Evolutionary conservation across 2,113 vertebrate species (phyloP), one percentile per base, ranked within the genome.

Genomic region (Bagarius yarrelli): DNA sequence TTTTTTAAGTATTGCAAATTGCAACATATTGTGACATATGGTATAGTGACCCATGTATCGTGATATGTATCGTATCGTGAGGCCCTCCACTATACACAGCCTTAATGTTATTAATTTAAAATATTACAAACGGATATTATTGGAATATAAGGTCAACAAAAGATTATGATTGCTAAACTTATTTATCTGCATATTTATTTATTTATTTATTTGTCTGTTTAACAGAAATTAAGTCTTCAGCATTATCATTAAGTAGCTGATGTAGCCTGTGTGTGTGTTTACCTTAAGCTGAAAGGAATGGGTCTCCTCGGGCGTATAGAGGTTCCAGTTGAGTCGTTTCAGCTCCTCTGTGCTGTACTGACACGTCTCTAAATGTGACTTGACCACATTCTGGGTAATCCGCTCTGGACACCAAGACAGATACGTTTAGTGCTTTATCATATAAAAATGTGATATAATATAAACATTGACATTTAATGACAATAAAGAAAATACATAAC

Each of bases 321-420:
- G 84, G 44, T 89, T 94, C 95, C 95, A 97, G 0, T 90, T 93
- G 83, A 96, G 88, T 84, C 91, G 93, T 88, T 95, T 96, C 70
- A 97, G 90, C 88, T 97, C 95, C 84, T 96, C 95, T 0, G 90
- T 86, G 1, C 93, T 94, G 91, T 95, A 95, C 88, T 95, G 95
- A 83, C 94, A 95, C 0, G 96, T 97, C 89, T 97, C 96, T 79
- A 95, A 85, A 80, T 97, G 95, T 0, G 95, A 97, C 87, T 95
- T 96, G 81, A 96, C 89, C 87, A 97, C 94, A 23, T 93, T 96
- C 90, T 97, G 95, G 23, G 92, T 93, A 53, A 96, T 90, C 1
- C 88, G 91, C 71, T 97, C 96, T 97, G 87, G 18, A 44, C 78
- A 36, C 36, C 72, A 32, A 56, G 1, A 50, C 50, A 11, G 25